A percentile compares a stretch with the other conserved stretches of the same genome.
These are phyloP conservation scores for Coryphaenoides rupestris DNA, from an alignment of 2,113 vertebrate species.

Conservation along the genomic window DNA sequence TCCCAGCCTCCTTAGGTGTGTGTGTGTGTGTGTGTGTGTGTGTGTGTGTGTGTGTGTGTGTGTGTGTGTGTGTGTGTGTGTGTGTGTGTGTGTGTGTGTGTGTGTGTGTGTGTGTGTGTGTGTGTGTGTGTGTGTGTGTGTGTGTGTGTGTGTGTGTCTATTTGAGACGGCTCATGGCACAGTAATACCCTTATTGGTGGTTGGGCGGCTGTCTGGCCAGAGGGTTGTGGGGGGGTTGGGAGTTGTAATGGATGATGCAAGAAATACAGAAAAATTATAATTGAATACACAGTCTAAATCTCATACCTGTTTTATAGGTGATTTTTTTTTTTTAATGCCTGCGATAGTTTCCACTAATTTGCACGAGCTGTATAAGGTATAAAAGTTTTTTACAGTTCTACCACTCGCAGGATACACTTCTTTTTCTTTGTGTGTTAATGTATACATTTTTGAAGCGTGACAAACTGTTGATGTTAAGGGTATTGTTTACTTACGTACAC, in stretches of 20 bases:
- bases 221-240: background rate
- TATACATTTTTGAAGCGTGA: too few species aligned
- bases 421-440: too few species aligned
- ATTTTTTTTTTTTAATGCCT: too few species aligned
- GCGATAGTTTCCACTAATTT: too few species aligned
- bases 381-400: too few species aligned
- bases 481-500: too few species aligned
- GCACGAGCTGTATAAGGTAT: too few species aligned
- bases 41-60: slow-evolving; percentile 1
- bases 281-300: too few species aligned
- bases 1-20: background rate
- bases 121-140: background rate
- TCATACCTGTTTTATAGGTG: too few species aligned
- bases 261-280: too few species aligned
- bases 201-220: background rate
- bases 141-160: background rate
- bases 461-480: too few species aligned
- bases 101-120: background rate
- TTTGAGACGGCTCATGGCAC: background rate
- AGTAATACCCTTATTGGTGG: background rate
- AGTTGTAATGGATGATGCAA: background rate
- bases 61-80: background rate
- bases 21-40: background rate
- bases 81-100: background rate
- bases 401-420: too few species aligned